Base-by-base conservation (phyloP, 2,797 vertebrate species). In the Lophius americanus region DNA sequence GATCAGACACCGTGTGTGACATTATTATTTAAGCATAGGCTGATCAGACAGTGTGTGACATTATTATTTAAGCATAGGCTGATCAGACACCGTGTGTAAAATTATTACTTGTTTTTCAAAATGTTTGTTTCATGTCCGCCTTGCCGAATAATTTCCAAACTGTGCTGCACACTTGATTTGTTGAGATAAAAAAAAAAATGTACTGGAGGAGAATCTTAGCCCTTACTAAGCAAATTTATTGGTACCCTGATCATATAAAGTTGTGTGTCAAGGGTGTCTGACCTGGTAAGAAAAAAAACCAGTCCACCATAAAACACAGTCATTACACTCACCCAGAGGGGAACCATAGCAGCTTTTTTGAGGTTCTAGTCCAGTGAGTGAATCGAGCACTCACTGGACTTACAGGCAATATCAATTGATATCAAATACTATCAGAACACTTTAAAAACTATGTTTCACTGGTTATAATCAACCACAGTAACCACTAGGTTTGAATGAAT, bases 171-270 rank as follows among this genome's bases (percentile, higher is more conserved):
- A 4, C 6, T 9, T 68, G 46, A 67, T 64, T 71, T 80, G 59
- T 42, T 60, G 14, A 69, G 68, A 73, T 54, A 38, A 37, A 38
- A 72, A 13, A 4, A 2, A 42, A 61, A 47, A 13, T 36, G 53
- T 46, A 48, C 66, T 51, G 55, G 42, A 46, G 43, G 46, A 60
- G 82, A 73, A 79, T 63, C 70, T 51, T 43, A 0, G 13, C 42
- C 44, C 69, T 73, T 64, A 58, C 64, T 7, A 42, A 12, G 12
- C 51, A 58, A 9, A 67, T 57, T 75, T 73, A 11, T 51, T 73
- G 55, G 44, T 81, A 81, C 82, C 70, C 66, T n/a, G 57, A 68
- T 72, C 73, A 67, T 69, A 70, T 51, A 46, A n/a, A 10, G 47
- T 33, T 39, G 14, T 5, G 9, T 7, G 1, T 9, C 54, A n/a